Conservation (phyloP, 1,140 invertebrate genomes). For the Pseudomyrmex concolor region DNA sequence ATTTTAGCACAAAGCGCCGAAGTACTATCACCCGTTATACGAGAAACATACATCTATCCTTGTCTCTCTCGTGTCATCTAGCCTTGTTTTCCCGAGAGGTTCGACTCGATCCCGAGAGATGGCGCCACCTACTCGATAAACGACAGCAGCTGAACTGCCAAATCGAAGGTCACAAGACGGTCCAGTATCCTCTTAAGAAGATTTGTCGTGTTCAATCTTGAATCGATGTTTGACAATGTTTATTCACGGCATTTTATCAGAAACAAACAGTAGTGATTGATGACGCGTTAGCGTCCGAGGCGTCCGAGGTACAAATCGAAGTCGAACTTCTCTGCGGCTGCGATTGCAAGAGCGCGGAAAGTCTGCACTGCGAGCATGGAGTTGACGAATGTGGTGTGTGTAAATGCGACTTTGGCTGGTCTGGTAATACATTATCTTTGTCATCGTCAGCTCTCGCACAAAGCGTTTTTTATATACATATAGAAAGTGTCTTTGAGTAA, state of each 20-base stretch:
- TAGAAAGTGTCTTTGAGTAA: neutral
- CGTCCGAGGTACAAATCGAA: conserved; percentile 70
- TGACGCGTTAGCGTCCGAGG: conserved; percentile 72
- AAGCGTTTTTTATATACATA: no score
- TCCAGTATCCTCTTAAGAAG: no score
- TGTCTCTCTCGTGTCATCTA: no score
- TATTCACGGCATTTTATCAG: conserved; percentile 25
- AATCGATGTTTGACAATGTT: neutral
- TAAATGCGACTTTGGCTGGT: conserved; percentile 74
- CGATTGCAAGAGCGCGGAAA: conserved; percentile 64
- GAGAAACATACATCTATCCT: no score
- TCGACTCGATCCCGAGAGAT: no score
- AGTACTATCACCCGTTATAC: no score
- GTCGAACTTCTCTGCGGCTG: conserved; percentile 75
- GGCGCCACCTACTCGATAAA: no score
- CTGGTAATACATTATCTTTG: conserved; percentile 60
- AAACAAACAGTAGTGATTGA: conserved; percentile 70
- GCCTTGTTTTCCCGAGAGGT: no score
- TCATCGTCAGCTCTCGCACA: no score
- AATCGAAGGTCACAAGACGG: no score
- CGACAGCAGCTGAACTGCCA: no score
- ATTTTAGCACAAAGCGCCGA: no score
- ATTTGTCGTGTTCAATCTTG: neutral
- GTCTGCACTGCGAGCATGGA: conserved; percentile 67
- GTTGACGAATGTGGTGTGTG: conserved; percentile 75